Evolutionary conservation across 2,797 vertebrate species (phyloP).

Genomic region (Agapornis canus): DNA sequence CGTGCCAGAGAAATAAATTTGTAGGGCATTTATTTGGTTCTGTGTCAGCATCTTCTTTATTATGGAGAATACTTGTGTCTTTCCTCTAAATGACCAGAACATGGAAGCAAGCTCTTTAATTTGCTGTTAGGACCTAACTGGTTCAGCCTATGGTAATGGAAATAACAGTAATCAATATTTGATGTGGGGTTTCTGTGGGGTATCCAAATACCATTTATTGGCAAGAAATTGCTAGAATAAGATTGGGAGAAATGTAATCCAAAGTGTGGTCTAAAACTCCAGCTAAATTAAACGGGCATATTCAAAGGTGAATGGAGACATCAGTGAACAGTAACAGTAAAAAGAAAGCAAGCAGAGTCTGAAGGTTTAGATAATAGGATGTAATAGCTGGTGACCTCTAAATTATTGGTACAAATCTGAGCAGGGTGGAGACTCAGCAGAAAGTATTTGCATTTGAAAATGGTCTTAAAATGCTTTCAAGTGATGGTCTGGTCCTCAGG

Average conservation of each 20-base stretch:
- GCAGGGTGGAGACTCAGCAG: not conserved
- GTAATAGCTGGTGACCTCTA: constrained; percentile 29
- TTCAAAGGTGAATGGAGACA: not conserved
- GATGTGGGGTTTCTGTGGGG: constrained; percentile 31
- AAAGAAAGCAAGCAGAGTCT: not conserved
- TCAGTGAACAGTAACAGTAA: not conserved
- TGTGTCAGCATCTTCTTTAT: not conserved
- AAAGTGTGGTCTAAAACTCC: not conserved
- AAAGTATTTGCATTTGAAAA: constrained; percentile 28
- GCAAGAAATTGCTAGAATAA: not conserved
- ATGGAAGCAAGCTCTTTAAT: not conserved
- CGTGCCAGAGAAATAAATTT: not conserved
- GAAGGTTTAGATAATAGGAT: constrained; percentile 21
- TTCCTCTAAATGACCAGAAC: not conserved
- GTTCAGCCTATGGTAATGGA: not conserved
- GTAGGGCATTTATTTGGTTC: constrained; percentile 26
- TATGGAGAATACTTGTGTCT: not conserved
- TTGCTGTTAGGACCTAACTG: not conserved
- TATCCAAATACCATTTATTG: constrained; percentile 47
- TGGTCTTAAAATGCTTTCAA: not conserved
- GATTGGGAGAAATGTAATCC: not conserved
- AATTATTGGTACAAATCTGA: constrained; percentile 5
- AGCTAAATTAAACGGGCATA: not conserved
- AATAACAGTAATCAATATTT: constrained; percentile 8
- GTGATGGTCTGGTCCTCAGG: not conserved